phyloP scores from a whole-genome alignment of 2,797 vertebrate genomes.

The Gastrophryne carolinensis region DNA sequence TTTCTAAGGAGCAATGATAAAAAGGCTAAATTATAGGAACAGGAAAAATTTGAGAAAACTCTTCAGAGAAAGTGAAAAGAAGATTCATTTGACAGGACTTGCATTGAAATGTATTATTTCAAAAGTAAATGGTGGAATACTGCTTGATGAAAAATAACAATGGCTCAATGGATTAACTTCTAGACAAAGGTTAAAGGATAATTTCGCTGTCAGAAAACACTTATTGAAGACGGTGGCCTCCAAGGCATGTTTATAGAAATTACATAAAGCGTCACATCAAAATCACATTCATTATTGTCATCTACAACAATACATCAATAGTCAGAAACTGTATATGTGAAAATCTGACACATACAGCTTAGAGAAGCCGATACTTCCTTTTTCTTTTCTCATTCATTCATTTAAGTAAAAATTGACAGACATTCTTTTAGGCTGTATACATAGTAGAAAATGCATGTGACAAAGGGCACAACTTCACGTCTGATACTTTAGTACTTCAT shows the following conservation, averaged over 20 bases:
- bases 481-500: neutral
- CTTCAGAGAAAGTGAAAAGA: slow-evolving; percentile 13
- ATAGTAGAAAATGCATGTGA: neutral
- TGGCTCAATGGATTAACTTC: slow-evolving; percentile 31
- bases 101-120: slow-evolving; percentile 25
- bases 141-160: slow-evolving; percentile 32
- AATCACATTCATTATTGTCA: slow-evolving; percentile 20
- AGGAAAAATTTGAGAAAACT: slow-evolving; percentile 13
- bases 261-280: slow-evolving; percentile 3
- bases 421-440: neutral
- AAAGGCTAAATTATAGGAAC: neutral
- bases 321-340: slow-evolving; percentile 20
- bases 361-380: neutral
- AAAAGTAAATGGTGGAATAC: slow-evolving; percentile 33
- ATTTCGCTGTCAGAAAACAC: slow-evolving; percentile 39
- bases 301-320: slow-evolving; percentile 18
- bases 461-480: neutral
- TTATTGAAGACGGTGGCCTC: slow-evolving; percentile 36
- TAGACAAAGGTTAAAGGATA: slow-evolving; percentile 12
- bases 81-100: slow-evolving; percentile 6
- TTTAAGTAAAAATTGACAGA: slow-evolving; percentile 1
- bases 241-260: slow-evolving; percentile 27
- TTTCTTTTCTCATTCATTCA: neutral
- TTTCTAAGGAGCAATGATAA: neutral
- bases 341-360: slow-evolving; percentile 1